Percentiles rank a stretch among this genome's conserved stretches.
Evolutionary conservation across 1,140 invertebrate species (phyloP).

Genomic region (Drosophila tsacasi): DNA sequence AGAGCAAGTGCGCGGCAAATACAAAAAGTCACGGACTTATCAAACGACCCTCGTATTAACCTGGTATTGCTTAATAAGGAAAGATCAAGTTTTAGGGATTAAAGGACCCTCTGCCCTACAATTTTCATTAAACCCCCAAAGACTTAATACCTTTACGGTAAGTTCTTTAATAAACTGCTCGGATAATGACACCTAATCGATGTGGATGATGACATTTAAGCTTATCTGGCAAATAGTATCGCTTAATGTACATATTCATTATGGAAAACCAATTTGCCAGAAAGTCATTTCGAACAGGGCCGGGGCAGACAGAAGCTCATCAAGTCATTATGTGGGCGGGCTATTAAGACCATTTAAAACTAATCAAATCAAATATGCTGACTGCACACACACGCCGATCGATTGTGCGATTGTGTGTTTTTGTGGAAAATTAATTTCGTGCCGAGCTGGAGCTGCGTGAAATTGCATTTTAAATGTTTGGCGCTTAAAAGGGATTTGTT

Average conservation of each 20-base stretch:
- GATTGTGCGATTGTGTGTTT: slow-evolving; percentile 44
- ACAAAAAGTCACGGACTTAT: too few relatives aligned
- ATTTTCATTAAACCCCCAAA: not conserved
- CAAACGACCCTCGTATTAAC: too few relatives aligned
- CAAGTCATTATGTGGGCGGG: slow-evolving; percentile 75
- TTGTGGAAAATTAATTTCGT: slow-evolving; percentile 78
- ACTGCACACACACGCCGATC: slow-evolving; percentile 35
- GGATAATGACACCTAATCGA: slow-evolving; percentile 11
- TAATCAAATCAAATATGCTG: slow-evolving; percentile 81
- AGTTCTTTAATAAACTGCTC: not conserved
- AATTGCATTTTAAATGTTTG: slow-evolving; percentile 78
- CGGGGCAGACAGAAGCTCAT: slow-evolving; percentile 49
- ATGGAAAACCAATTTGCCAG: slow-evolving; percentile 66
- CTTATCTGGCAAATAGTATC: slow-evolving; percentile 50
- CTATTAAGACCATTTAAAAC: slow-evolving; percentile 78
- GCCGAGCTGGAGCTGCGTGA: slow-evolving; percentile 48
- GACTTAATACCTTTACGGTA: not conserved
- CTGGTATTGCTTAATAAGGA: not conserved
- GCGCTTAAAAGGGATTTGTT: slow-evolving; percentile 72
- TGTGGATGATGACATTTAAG: slow-evolving; percentile 18
- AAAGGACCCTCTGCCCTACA: not conserved
- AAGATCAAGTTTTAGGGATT: not conserved
- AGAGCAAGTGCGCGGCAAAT: too few relatives aligned
- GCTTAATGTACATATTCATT: slow-evolving; percentile 76
- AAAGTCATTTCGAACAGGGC: slow-evolving; percentile 34